These are phyloP conservation scores for Hystrix cristata DNA, from an alignment of 2,113 vertebrate species.

Conservation along the genomic window DNA sequence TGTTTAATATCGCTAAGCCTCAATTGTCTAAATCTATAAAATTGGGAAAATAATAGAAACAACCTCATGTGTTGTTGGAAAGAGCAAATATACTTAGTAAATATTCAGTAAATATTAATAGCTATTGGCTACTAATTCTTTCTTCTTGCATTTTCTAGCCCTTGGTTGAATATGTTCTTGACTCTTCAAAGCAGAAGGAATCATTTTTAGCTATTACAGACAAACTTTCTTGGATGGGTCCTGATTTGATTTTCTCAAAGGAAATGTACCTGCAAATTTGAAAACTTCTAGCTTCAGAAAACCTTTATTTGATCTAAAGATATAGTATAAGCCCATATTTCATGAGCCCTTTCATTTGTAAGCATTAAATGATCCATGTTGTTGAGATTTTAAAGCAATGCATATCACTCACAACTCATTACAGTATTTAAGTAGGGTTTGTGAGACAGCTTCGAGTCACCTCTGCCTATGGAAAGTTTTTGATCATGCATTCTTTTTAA, in stretches of 20 bases:
- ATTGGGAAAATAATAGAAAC: background rate
- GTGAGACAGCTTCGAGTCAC: background rate
- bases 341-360: background rate
- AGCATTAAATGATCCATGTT: background rate
- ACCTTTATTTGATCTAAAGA: constrained; percentile 56
- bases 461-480: constrained; percentile 13
- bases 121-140: background rate
- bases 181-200: constrained; percentile 7
- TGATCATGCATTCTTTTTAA: constrained; percentile 6
- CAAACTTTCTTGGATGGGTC: background rate
- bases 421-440: background rate
- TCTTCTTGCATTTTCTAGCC: background rate
- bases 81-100: background rate
- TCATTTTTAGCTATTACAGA: background rate
- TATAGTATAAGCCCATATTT: background rate
- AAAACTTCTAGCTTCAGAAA: constrained; percentile 47
- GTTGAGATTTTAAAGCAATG: constrained; percentile 33
- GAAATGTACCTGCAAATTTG: constrained; percentile 11
- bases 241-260: constrained; percentile 41
- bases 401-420: background rate
- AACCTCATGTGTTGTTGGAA: background rate
- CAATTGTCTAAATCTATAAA: background rate
- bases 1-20: background rate
- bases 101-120: background rate
- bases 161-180: background rate